Base-by-base conservation (phyloP, 2,888 invertebrate species). In the Drosophila affinis region DNA sequence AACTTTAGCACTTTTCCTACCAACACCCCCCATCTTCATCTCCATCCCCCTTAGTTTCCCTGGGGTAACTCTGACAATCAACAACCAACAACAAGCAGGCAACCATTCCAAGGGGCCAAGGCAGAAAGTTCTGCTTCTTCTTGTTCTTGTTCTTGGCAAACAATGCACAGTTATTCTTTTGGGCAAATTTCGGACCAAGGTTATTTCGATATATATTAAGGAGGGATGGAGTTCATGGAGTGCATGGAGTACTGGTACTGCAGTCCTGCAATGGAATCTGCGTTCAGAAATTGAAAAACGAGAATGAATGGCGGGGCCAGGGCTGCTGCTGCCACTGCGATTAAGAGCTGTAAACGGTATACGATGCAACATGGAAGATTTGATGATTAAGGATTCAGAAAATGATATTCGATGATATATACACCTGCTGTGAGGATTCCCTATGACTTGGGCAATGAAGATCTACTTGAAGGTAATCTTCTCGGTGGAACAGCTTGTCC, bases 381-480 rank as follows among this genome's bases (percentile, higher is more conserved):
- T 29, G 9, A 29, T 9, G 6, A 45, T 24, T 45, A 56, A 32
- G 10, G 1, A n/a, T 45, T 3, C 9, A 49, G 27, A 18, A 2
- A 27, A 10, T 14, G 5, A n/a, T 14, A 14, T 14, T 34, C 5
- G 7, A 0, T 7, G 39, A 7, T 2, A 6, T 55, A n/a, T 87
- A 85, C 75, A 94, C 96, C 96, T 81, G 96, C 96, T 14, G 96
- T 96, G 72, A 97, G 93, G 75, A 97, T 94, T 75, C 97, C 93
- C 89, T 96, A 96, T 55, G 97, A 93, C 21, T 97, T 97, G 9
- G 97, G 96, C 67, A 97, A 97, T 53, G 96, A 95, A 95, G 81
- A 96, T 96, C 98, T 98, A 98, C 92, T 98, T 98, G 75, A 97
- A 94, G 52, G 95, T 95, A 63, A 97, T 93, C 78, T 97, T 93